These are phyloP conservation scores for Drosophila bunnanda DNA, from an alignment of 2,888 invertebrate species.

Conservation along the genomic window DNA sequence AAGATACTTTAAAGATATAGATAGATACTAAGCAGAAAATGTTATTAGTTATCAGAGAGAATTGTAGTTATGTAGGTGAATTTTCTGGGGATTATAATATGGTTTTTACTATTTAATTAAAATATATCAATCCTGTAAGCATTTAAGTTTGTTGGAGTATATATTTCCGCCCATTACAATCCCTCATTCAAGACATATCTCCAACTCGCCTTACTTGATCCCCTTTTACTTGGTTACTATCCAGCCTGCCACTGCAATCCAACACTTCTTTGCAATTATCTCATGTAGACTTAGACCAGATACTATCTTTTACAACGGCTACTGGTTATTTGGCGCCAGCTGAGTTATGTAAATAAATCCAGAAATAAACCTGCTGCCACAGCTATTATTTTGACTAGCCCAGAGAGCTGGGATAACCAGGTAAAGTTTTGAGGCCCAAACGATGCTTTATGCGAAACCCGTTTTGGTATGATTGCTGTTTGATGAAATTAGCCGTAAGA, in stretches of 20 bases:
- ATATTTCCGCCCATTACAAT: neutral
- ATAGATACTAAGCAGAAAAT: neutral
- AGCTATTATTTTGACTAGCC: slow-evolving; percentile 33
- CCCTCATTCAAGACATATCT: neutral
- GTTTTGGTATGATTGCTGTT: slow-evolving; percentile 30
- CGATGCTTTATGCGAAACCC: slow-evolving; percentile 36
- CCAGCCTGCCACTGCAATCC: neutral
- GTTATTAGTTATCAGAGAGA: too few species aligned
- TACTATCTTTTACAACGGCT: slow-evolving; percentile 21
- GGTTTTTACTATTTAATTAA: neutral
- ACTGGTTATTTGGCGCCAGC: slow-evolving; percentile 30
- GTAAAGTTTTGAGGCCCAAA: neutral
- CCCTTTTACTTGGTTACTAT: neutral
- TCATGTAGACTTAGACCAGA: slow-evolving; percentile 5
- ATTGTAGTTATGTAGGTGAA: neutral
- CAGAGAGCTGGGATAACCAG: slow-evolving; percentile 34
- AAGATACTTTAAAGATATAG: too few species aligned
- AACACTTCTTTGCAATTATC: slow-evolving; percentile 3
- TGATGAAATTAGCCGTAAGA: slow-evolving; percentile 40
- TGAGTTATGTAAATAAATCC: slow-evolving; percentile 21
- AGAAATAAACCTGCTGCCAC: slow-evolving; percentile 36
- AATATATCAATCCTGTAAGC: neutral
- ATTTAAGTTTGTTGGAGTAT: too few species aligned
- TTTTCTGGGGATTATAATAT: neutral
- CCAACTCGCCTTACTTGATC: neutral